A percentile compares a stretch with the other conserved stretches of the same genome.
These are phyloP conservation scores for Dinocampus coccinellae DNA, from an alignment of 2,888 invertebrate species.

Conservation along the genomic window DNA sequence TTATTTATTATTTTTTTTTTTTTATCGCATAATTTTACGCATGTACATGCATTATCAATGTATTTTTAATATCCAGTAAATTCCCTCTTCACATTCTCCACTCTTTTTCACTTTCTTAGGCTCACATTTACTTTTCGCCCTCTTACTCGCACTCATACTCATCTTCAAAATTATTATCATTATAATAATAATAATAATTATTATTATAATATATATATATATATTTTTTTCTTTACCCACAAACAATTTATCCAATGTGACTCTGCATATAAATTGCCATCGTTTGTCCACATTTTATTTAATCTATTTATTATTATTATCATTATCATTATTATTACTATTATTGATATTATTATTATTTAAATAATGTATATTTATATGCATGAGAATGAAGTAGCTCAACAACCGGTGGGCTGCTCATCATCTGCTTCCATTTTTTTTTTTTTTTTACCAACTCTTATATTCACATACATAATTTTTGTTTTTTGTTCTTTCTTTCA, in stretches of 20 bases:
- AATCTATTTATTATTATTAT: constrained; percentile 11
- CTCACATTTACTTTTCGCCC: no score
- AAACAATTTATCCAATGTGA: constrained; percentile 18
- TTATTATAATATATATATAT: no score
- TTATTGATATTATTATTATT: constrained; percentile 22
- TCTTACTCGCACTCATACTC: no score
- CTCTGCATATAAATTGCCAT: constrained; percentile 35
- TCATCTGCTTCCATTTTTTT: constrained; percentile 21
- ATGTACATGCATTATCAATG: no score
- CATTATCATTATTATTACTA: neutral
- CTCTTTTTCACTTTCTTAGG: no score
- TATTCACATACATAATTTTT: constrained; percentile 20
- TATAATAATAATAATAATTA: no score
- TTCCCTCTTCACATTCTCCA: no score
- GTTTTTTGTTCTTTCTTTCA: neutral
- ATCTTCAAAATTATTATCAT: no score
- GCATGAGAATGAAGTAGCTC: constrained; percentile 48
- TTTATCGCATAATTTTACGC: no score
- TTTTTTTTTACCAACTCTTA: neutral
- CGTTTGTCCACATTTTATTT: constrained; percentile 35
- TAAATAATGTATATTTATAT: constrained; percentile 14
- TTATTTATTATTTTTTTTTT: no score
- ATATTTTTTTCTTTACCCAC: constrained; percentile 1
- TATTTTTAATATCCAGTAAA: no score
- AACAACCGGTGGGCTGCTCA: constrained; percentile 34